Base-by-base conservation (phyloP, 2,797 vertebrate species). In the Myotis planiceps region DNA sequence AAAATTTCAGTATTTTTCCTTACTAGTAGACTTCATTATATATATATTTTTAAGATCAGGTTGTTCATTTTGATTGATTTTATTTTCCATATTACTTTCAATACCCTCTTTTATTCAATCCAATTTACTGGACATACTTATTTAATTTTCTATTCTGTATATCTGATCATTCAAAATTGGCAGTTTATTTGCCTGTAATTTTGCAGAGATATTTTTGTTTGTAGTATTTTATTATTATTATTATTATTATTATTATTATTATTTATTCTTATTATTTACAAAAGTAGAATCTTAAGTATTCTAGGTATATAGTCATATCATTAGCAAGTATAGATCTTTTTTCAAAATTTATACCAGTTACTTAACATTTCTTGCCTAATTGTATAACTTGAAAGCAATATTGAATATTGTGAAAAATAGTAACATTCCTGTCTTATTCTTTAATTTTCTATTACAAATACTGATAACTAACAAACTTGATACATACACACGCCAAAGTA, bases 101-200 rank as follows among this genome's bases (percentile, higher is more conserved):
- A 53, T 49, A 37, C 1, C 3, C 19, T 93, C 19, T 94, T 58
- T 76, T 65, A 58, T 84, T 89, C 29, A 29, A 83, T 34, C 53
- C 89, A 94, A 74, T 3, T 78, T 23, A 58, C 13, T 94, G 51
- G 16, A 3, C 14, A 69, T 66, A 84, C 9, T 55, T 69, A 90
- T 49, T 72, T 87, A 93, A 42, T 69, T 86, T 87, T 27, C 80
- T 88, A 37, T 45, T 49, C 34, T 76, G 0, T 65, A 9, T 92
- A 53, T 32, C 32, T 93, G 80, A 90, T 74, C 8, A 80, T 65
- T 95, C 21, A 85, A 88, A 92, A 80, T 45, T 39, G 83, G 60
- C 60, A 60, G 27, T 92, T 18, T 84, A 32, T 42, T 4, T 82
- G 19, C 4, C 32, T 78, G 21, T 79, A 27, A 42, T 21, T 72